Percentiles rank a stretch among this genome's conserved stretches.
These are phyloP conservation scores for Troides helena DNA, from an alignment of 2,888 invertebrate species.

Conservation along the genomic window DNA sequence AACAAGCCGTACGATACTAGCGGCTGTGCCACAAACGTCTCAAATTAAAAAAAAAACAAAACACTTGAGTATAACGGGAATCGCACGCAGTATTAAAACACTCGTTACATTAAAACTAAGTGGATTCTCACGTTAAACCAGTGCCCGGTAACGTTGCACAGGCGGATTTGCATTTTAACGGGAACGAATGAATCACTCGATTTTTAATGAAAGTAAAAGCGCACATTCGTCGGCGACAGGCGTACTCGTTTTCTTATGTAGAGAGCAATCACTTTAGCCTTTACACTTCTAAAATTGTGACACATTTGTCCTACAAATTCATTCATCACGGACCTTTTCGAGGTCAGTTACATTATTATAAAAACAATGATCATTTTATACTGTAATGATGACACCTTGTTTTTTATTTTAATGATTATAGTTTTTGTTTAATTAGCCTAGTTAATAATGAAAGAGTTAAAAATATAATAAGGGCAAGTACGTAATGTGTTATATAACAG, in stretches of 20 bases:
- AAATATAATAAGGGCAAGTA: no score
- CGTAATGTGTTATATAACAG: no score
- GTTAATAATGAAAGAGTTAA: no score
- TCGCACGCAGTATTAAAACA: conserved; percentile 4
- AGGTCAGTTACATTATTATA: no score
- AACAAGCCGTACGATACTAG: not conserved
- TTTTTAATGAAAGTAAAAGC: conserved; percentile 12
- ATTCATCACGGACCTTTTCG: no score
- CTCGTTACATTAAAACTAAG: conserved; percentile 11
- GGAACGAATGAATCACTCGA: conserved; percentile 10
- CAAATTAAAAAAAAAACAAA: not conserved
- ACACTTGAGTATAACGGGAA: not conserved
- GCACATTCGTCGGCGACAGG: not conserved
- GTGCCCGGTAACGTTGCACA: conserved; percentile 4
- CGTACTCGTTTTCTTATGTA: not conserved
- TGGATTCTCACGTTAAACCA: conserved; percentile 9
- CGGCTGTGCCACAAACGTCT: not conserved
- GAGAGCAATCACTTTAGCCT: not conserved
- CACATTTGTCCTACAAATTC: no score
- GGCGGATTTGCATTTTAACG: conserved; percentile 17
- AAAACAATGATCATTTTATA: no score
- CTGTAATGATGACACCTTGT: no score
- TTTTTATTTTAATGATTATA: no score
- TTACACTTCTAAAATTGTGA: not conserved
- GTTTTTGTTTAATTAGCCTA: no score